Percentiles rank a stretch among this genome's conserved stretches.
Conservation (phyloP, 2,797 vertebrate genomes). For the Dendrocincla tyrannina region DNA sequence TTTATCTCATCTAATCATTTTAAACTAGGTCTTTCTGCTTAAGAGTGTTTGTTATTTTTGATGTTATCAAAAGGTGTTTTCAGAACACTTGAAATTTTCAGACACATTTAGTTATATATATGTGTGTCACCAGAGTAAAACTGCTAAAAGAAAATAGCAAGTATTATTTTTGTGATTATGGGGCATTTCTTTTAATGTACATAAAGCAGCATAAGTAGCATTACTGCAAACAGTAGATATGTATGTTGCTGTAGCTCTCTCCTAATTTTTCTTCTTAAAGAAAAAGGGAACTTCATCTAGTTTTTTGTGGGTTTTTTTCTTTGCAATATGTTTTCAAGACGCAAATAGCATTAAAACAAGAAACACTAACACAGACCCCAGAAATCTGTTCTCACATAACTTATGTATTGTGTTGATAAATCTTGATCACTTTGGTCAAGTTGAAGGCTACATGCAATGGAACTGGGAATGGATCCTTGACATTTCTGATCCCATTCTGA, state of each 20-base stretch:
- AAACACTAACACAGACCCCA: background rate
- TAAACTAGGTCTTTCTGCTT: background rate
- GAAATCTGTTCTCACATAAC: background rate
- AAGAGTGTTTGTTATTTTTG: background rate
- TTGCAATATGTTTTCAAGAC: background rate
- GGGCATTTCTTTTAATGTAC: background rate
- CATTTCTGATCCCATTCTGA: background rate
- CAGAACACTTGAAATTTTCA: background rate
- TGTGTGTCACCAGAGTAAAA: background rate
- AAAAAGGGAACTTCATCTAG: background rate
- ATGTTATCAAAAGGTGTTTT: background rate
- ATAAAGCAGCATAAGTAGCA: background rate
- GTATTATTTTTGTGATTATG: background rate
- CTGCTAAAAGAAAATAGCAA: background rate
- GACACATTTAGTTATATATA: background rate
- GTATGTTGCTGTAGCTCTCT: background rate
- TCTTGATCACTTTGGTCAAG: background rate
- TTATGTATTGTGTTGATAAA: accelerated
- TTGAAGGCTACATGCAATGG: background rate
- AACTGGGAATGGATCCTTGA: background rate
- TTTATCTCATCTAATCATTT: background rate
- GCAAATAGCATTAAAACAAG: background rate
- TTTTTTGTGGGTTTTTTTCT: too few relatives aligned
- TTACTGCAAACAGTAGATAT: background rate
- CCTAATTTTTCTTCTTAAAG: background rate